Percentiles rank a stretch among this genome's conserved stretches.
Evolutionary conservation across 1,140 invertebrate species (phyloP).

Genomic region (Notospermus geniculatus): DNA sequence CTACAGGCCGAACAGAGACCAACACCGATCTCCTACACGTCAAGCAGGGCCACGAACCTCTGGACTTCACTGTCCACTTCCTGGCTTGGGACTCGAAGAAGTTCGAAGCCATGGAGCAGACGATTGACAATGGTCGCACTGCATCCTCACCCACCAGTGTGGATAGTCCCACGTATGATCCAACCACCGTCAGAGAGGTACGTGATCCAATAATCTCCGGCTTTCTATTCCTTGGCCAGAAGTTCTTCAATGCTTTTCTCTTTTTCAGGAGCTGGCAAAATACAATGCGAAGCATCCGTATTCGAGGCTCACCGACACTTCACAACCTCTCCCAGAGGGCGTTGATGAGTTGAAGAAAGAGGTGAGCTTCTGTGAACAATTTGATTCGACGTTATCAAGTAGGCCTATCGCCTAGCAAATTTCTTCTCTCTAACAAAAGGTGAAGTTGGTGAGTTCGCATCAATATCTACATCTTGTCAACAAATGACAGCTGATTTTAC

Average conservation of each 20-base stretch:
- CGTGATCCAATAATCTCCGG: background rate
- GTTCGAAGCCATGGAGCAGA: conserved; percentile 31
- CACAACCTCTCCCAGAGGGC: background rate
- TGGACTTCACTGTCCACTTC: conserved; percentile 85
- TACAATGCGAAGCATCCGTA: conserved; percentile 72
- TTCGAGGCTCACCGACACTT: conserved; percentile 58
- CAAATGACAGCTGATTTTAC: too few species aligned
- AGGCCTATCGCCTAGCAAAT: too few species aligned
- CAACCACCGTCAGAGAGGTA: too few species aligned
- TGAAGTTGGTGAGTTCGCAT: too few species aligned
- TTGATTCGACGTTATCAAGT: too few species aligned
- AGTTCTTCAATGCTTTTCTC: too few species aligned
- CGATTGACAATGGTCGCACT: too few species aligned
- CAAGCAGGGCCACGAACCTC: conserved; percentile 80
- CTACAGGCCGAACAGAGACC: conserved; percentile 70
- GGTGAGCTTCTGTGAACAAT: background rate
- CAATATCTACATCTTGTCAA: too few species aligned
- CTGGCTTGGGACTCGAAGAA: conserved; percentile 75
- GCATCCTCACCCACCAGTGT: too few species aligned
- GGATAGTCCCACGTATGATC: too few species aligned
- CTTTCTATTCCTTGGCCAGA: too few species aligned
- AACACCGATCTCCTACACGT: conserved; percentile 72
- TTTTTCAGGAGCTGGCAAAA: conserved; percentile 69
- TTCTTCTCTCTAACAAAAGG: too few species aligned
- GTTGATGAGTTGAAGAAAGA: conserved; percentile 4